phyloP scores from a whole-genome alignment of 2,888 invertebrate species.

The Rotaria magnacalcarata region DNA sequence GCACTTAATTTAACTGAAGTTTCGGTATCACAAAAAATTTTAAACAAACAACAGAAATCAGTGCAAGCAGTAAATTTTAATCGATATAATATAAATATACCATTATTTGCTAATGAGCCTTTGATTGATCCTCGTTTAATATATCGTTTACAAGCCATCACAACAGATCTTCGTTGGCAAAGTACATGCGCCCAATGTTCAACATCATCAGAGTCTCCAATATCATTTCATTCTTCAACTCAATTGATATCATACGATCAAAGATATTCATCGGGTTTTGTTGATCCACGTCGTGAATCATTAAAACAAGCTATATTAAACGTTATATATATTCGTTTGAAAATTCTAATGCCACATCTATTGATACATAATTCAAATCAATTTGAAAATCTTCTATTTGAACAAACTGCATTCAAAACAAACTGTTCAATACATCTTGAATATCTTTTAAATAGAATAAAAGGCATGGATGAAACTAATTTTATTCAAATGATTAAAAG shows the following conservation, averaged over 20 bases:
- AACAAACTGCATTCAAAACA: not conserved
- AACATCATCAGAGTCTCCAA: not conserved
- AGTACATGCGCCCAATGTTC: not conserved
- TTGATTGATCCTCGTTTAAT: slow-evolving; percentile 10
- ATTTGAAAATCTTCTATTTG: not conserved
- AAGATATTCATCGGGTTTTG: not conserved
- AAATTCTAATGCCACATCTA: not conserved
- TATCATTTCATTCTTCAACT: not conserved
- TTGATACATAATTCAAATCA: not conserved
- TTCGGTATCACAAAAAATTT: not conserved
- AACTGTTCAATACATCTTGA: not conserved
- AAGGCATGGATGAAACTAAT: not conserved
- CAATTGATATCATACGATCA: not conserved
- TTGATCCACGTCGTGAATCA: slow-evolving; percentile 2
- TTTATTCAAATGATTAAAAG: not conserved
- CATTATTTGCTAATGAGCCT: not conserved
- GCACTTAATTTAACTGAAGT: not conserved
- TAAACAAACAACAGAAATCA: not conserved
- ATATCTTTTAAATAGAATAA: not conserved
- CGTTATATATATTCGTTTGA: not conserved
- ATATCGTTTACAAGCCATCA: not conserved
- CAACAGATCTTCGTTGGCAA: slow-evolving; percentile 5
- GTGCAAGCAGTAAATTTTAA: not conserved
- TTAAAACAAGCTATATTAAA: not conserved
- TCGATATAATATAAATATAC: not conserved